A percentile compares a stretch with the other conserved stretches of the same genome.
Evolutionary conservation across 2,888 invertebrate genomes (phyloP).

Genomic region (Caenorhabditis sp.): DNA sequence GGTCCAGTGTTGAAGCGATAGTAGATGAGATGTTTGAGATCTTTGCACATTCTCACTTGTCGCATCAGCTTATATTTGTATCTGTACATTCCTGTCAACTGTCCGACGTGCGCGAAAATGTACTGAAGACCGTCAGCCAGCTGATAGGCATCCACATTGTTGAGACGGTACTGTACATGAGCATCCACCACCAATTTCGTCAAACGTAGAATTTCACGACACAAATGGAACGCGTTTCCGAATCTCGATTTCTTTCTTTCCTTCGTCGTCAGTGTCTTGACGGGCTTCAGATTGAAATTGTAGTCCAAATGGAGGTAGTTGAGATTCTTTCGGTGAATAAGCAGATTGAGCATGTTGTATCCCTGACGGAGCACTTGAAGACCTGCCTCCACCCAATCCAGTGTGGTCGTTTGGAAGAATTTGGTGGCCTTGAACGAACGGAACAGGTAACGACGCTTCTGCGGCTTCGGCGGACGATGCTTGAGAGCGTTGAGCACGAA

Average conservation of each 20-base stretch:
- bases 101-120: slow-evolving; percentile 98
- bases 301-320: slow-evolving; percentile 99
- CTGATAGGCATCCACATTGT: slow-evolving; percentile 99
- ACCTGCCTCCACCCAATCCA: slow-evolving; percentile 99
- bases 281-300: slow-evolving; percentile 99
- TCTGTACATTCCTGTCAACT: slow-evolving; percentile 99
- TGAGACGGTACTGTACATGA: slow-evolving; percentile 95
- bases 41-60: slow-evolving; percentile 93
- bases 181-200: slow-evolving; percentile 99
- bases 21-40: slow-evolving; percentile 98
- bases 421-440: slow-evolving; percentile 99
- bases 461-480: slow-evolving; percentile 96
- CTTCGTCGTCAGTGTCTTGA: slow-evolving; percentile 98
- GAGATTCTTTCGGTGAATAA: slow-evolving; percentile 98
- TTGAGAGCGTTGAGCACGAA: slow-evolving; percentile 97
- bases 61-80: slow-evolving; percentile 80
- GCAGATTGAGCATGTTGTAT: slow-evolving; percentile 98
- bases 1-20: slow-evolving; percentile 84
- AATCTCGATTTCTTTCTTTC: slow-evolving; percentile 95
- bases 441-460: slow-evolving; percentile 98
- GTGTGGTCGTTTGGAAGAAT: slow-evolving; percentile 98
- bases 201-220: slow-evolving; percentile 96
- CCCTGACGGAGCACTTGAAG: slow-evolving; percentile 95
- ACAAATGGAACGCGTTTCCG: slow-evolving; percentile 93
- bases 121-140: slow-evolving; percentile 98